phyloP scores from a whole-genome alignment of 2,113 vertebrate genomes.

The Mungos mungo region DNA sequence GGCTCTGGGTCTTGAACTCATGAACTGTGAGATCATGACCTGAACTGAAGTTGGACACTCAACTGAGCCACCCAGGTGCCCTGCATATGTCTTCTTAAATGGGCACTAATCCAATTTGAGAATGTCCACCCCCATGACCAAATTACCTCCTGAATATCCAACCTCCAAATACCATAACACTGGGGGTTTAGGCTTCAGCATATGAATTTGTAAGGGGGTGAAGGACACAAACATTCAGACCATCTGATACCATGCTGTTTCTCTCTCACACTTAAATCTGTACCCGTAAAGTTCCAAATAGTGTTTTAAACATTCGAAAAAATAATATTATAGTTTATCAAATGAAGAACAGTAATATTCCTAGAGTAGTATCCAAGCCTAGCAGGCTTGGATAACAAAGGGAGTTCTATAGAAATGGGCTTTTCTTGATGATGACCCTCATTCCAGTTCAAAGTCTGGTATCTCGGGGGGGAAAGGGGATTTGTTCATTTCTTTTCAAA shows the following conservation, averaged over 20 bases:
- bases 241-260: background rate
- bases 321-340: background rate
- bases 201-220: background rate
- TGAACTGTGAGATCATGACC: too few relatives aligned
- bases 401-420: background rate
- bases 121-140: background rate
- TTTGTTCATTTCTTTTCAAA: constrained; percentile 53
- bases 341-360: background rate
- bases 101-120: background rate
- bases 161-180: background rate
- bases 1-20: too few relatives aligned
- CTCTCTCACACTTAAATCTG: background rate
- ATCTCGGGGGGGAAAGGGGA: background rate
- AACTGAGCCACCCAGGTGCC: too few relatives aligned
- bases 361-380: constrained; percentile 54
- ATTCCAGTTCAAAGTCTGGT: constrained; percentile 5
- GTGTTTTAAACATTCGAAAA: constrained; percentile 14
- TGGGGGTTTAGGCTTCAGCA: background rate
- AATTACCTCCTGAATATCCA: background rate
- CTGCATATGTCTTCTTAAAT: background rate
- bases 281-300: constrained; percentile 4
- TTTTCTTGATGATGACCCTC: constrained; percentile 15
- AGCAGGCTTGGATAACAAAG: background rate
- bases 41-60: too few relatives aligned
- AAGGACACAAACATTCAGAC: background rate